A percentile compares a stretch with the other conserved stretches of the same genome.
These are phyloP conservation scores for Acanthisitta chloris DNA, from an alignment of 2,113 vertebrate genomes.

Conservation along the genomic window DNA sequence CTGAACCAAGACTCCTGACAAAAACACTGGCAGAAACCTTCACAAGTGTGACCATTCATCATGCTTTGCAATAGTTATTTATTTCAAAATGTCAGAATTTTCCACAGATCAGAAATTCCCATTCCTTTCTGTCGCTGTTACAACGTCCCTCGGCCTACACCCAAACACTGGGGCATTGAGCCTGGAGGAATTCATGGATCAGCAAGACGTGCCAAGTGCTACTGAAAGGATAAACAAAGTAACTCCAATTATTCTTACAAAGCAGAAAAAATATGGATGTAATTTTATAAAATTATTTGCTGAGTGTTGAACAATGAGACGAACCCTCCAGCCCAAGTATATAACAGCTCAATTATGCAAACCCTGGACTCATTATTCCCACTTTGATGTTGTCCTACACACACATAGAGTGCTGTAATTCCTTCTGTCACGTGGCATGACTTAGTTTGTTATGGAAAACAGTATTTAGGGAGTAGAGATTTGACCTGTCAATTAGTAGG, in stretches of 20 bases:
- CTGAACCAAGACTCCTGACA: conserved; percentile 61
- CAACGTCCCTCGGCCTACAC: neutral
- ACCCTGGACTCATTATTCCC: neutral
- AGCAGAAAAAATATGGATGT: conserved; percentile 41
- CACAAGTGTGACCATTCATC: conserved; percentile 35
- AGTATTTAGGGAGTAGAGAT: neutral
- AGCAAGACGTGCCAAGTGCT: neutral
- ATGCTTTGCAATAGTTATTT: conserved; percentile 13
- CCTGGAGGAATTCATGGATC: neutral
- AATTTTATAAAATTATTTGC: conserved; percentile 1
- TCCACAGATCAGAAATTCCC: conserved; percentile 34
- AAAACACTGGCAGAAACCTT: conserved; percentile 38
- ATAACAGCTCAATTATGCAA: neutral
- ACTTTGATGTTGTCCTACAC: neutral
- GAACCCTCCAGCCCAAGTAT: neutral
- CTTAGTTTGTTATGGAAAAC: neutral
- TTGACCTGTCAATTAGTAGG: neutral
- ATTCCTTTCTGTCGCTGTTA: neutral
- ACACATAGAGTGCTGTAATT: neutral
- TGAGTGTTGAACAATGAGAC: neutral
- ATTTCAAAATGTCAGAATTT: conserved; percentile 50
- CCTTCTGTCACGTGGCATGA: neutral
- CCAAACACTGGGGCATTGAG: neutral
- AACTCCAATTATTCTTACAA: conserved; percentile 36
- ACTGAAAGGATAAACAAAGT: conserved; percentile 17